These are phyloP conservation scores for Rhingia campestris DNA, from an alignment of 2,888 invertebrate species.

Conservation along the genomic window DNA sequence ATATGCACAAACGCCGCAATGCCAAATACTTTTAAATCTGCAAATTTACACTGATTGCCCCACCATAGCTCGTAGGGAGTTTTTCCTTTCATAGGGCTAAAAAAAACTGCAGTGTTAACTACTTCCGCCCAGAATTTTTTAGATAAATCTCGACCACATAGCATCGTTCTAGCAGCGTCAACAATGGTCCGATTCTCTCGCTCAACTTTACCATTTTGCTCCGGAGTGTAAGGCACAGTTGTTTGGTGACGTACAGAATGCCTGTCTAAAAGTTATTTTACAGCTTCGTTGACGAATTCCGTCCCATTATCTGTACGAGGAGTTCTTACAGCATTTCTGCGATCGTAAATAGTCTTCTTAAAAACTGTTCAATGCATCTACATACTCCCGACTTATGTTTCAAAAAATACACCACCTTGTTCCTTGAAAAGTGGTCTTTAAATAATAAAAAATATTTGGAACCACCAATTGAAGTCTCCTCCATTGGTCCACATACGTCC, in stretches of 20 bases:
- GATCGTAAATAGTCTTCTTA: slow-evolving; percentile 58
- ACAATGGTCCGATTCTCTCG: no score
- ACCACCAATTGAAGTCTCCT: slow-evolving; percentile 62
- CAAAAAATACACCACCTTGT: slow-evolving; percentile 63
- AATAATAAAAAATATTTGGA: slow-evolving; percentile 63
- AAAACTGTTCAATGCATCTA: no score
- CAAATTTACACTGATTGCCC: slow-evolving; percentile 28
- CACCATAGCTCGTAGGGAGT: slow-evolving; percentile 80
- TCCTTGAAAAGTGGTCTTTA: slow-evolving; percentile 64
- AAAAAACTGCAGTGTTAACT: slow-evolving; percentile 75
- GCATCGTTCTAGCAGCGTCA: no score
- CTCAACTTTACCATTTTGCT: no score
- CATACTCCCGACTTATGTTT: slow-evolving; percentile 59
- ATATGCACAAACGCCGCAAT: slow-evolving; percentile 77
- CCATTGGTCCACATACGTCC: no score
- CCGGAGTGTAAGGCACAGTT: no score
- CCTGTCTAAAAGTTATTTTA: no score
- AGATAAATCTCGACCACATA: no score
- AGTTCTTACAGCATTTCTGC: slow-evolving; percentile 65
- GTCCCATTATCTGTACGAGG: slow-evolving; percentile 77
- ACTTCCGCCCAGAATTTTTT: no score
- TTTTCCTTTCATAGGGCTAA: slow-evolving; percentile 44
- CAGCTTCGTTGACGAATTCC: no score
- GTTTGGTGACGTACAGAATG: no score
- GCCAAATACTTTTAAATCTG: slow-evolving; percentile 78